Percentiles rank a stretch among this genome's conserved stretches.
Evolutionary conservation across 2,888 invertebrate species (phyloP).

Genomic region (Pseudococcus longispinus): DNA sequence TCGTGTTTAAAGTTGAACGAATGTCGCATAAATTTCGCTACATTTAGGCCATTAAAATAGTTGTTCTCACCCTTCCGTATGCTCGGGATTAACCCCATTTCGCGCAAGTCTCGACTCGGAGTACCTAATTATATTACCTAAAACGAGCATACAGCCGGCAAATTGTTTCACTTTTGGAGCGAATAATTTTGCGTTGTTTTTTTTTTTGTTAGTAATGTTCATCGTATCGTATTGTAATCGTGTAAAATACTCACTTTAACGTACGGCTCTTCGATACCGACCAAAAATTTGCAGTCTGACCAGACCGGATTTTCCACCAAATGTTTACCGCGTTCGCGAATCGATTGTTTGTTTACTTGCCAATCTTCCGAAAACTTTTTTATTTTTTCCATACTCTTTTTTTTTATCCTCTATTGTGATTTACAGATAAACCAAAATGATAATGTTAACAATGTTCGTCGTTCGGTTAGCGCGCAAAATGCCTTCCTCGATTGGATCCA

Average conservation of each 20-base stretch:
- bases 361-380: constrained; percentile 67
- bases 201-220: not conserved
- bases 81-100: not conserved
- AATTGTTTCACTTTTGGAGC: not conserved
- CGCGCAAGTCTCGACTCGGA: not conserved
- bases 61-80: not conserved
- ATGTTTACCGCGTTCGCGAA: constrained; percentile 77
- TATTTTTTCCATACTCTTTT: constrained; percentile 19
- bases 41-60: not conserved
- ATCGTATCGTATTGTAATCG: not conserved
- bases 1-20: not conserved
- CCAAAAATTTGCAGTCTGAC: constrained; percentile 83
- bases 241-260: constrained; percentile 18
- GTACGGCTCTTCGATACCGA: constrained; percentile 70
- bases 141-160: not conserved
- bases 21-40: not conserved
- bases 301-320: constrained; percentile 80
- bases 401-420: not conserved
- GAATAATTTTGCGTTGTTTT: not conserved
- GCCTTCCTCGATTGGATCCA: not conserved
- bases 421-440: not conserved
- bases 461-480: constrained; percentile 17
- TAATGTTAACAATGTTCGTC: not conserved
- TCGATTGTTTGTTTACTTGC: constrained; percentile 76
- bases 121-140: not conserved